These are phyloP conservation scores for Rhombomys opimus DNA, from an alignment of 2,113 vertebrate genomes.

Conservation along the genomic window DNA sequence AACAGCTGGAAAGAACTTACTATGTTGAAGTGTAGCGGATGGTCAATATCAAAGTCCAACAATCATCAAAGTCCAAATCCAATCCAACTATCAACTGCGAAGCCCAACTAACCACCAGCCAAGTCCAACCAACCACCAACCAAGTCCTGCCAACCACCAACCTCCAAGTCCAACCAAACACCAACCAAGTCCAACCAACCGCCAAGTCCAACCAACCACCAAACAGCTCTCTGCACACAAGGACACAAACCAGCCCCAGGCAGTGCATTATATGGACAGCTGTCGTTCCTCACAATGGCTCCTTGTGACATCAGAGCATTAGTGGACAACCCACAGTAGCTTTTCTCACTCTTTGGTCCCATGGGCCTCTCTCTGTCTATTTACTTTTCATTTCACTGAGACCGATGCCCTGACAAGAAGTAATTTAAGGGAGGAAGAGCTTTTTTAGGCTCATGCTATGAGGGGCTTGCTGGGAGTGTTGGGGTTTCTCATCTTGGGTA, in stretches of 20 bases:
- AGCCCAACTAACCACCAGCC: no score
- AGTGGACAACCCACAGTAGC: not conserved
- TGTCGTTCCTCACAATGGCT: not conserved
- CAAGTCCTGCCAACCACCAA: not conserved
- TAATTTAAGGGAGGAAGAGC: not conserved
- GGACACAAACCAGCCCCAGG: not conserved
- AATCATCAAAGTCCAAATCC: not conserved
- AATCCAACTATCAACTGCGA: not conserved
- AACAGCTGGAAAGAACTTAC: not conserved
- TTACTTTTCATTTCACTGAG: not conserved
- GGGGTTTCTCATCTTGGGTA: not conserved
- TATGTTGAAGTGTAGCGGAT: not conserved
- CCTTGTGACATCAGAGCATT: not conserved
- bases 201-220: not conserved
- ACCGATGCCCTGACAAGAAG: accelerated
- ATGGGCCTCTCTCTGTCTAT: not conserved
- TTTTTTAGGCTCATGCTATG: not conserved
- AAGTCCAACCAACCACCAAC: not conserved
- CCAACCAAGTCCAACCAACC: no score
- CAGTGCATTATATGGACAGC: not conserved
- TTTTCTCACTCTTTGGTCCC: not conserved
- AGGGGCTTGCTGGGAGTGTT: not conserved
- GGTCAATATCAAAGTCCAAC: not conserved
- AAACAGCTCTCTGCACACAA: not conserved
- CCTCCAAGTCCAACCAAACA: no score